Percentiles rank a stretch among this genome's conserved stretches.
phyloP scores from a whole-genome alignment of 2,888 invertebrate genomes.

The Schizaphis graminum region DNA sequence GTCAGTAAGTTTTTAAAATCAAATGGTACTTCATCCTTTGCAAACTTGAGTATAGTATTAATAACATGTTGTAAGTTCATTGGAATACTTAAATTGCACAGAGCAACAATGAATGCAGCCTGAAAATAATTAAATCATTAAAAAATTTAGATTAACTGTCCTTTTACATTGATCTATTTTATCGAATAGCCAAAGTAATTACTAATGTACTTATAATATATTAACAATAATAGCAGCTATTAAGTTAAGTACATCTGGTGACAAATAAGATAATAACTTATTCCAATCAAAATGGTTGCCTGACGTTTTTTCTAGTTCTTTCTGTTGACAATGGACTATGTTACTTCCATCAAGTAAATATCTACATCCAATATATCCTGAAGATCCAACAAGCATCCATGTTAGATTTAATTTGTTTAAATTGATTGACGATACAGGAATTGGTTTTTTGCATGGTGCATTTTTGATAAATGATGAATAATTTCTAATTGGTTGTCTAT shows the following conservation, averaged over 20 bases:
- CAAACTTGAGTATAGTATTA: conserved; percentile 80
- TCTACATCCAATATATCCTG: conserved; percentile 47
- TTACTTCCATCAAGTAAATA: conserved; percentile 45
- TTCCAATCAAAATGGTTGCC: conserved; percentile 83
- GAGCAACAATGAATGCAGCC: conserved; percentile 90
- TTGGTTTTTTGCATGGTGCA: background rate
- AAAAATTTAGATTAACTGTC: background rate
- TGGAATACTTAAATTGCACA: conserved; percentile 91
- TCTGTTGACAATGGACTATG: conserved; percentile 25
- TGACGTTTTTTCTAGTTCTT: conserved; percentile 51
- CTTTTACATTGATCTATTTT: background rate
- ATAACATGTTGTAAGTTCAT: conserved; percentile 85
- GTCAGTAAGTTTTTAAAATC: conserved; percentile 74
- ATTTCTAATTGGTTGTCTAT: conserved; percentile 42
- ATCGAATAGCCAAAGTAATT: background rate
- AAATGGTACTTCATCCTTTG: conserved; percentile 72
- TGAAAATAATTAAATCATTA: conserved; percentile 70
- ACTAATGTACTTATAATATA: conserved; percentile 68
- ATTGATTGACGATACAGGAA: background rate
- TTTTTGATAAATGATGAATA: conserved; percentile 34
- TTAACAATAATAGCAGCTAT: conserved; percentile 84
- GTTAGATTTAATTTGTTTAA: conserved; percentile 6
- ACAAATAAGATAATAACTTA: conserved; percentile 80
- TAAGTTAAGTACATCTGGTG: conserved; percentile 83
- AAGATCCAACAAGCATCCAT: conserved; percentile 42